Conservation (phyloP, 2,113 vertebrate genomes). For the Myotis brandtii region DNA sequence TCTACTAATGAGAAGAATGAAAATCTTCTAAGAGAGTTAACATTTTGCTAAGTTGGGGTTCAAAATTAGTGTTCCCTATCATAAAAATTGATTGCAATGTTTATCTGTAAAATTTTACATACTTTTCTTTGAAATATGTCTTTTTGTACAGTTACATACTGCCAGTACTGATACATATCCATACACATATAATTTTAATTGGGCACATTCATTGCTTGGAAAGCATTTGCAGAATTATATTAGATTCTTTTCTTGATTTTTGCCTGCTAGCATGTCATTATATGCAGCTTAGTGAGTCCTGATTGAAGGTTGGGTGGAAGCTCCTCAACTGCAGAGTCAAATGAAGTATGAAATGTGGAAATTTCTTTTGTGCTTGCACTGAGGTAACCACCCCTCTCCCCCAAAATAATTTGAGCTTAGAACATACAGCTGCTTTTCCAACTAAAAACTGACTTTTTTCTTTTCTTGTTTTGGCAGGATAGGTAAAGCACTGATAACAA, state of each 20-base stretch:
- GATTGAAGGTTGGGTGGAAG: not conserved
- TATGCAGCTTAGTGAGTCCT: slow-evolving; percentile 6
- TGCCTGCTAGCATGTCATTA: not conserved
- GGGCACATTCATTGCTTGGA: not conserved
- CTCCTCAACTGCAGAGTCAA: not conserved
- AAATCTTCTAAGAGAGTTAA: not conserved
- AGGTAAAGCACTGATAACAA: not conserved
- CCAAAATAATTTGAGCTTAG: not conserved
- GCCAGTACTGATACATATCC: not conserved
- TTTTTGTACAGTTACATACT: not conserved
- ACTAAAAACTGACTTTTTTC: not conserved
- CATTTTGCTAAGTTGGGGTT: not conserved
- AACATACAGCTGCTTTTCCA: slow-evolving; percentile 37
- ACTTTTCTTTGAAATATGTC: not conserved
- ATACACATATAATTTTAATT: not conserved
- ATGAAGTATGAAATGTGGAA: not conserved
- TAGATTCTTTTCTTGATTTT: not conserved
- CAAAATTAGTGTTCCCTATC: not conserved
- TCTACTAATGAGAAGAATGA: not conserved
- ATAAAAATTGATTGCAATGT: not conserved
- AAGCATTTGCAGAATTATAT: not conserved
- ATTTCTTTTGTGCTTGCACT: not conserved
- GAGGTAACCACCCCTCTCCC: not conserved
- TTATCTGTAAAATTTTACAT: not conserved
- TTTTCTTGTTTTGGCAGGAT: not conserved